A percentile compares a stretch with the other conserved stretches of the same genome.
phyloP scores from a whole-genome alignment of 2,888 invertebrate genomes.

The Leucoma salicis region DNA sequence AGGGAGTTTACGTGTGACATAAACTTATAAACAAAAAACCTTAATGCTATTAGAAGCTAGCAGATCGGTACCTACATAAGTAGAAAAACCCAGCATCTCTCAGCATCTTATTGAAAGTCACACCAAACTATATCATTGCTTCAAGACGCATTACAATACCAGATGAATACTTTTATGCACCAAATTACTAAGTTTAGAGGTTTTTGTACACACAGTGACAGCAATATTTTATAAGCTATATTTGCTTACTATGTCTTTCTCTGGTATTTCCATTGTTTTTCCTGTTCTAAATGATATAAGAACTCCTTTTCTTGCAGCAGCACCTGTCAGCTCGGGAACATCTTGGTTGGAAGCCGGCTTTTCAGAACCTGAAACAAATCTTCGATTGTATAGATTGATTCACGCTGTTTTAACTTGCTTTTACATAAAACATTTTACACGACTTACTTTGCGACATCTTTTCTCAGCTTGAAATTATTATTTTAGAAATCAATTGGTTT shows the following conservation, averaged over 20 bases:
- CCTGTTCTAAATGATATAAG: conserved; percentile 91
- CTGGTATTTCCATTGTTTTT: conserved; percentile 92
- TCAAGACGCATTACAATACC: no score
- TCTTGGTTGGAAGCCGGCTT: conserved; percentile 65
- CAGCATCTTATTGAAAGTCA: no score
- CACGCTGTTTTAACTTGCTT: not conserved
- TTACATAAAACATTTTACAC: not conserved
- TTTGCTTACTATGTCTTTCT: conserved; percentile 89
- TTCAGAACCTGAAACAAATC: conserved; percentile 61
- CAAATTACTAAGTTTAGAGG: no score
- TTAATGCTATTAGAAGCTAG: no score
- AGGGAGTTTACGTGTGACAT: no score
- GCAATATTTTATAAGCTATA: conserved; percentile 52
- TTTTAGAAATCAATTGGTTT: no score
- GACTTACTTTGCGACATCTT: conserved; percentile 67
- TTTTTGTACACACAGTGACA: no score
- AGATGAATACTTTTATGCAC: no score
- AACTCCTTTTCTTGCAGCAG: conserved; percentile 90
- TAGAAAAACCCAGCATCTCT: no score
- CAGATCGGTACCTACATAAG: no score
- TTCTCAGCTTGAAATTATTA: not conserved
- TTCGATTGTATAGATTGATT: not conserved
- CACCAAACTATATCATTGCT: no score
- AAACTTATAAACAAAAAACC: no score
- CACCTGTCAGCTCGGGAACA: conserved; percentile 88